Conservation (phyloP, 2,888 invertebrate genomes). For the Drosophila hamatofila region DNA sequence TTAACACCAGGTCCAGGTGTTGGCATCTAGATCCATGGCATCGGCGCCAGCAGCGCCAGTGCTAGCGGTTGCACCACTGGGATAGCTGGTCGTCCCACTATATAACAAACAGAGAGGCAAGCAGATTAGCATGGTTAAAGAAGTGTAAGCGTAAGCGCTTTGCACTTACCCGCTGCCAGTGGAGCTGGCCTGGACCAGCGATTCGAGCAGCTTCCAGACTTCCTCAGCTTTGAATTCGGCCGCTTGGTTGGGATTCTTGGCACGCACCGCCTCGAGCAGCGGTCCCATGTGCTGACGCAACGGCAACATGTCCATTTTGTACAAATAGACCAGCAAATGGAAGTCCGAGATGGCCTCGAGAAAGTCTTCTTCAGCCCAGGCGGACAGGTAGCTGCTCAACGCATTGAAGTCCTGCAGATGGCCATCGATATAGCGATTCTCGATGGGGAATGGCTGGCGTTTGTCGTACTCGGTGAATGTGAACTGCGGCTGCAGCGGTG, state of each 20-base stretch:
- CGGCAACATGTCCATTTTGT: conserved; percentile 96
- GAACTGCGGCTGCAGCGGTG: conserved; percentile 91
- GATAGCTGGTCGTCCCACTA: conserved; percentile 81
- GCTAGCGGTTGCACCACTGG: conserved; percentile 49
- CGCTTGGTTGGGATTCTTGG: conserved; percentile 89
- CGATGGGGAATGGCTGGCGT: conserved; percentile 90
- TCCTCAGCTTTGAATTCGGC: conserved; percentile 92
- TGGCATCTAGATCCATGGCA: conserved; percentile 71
- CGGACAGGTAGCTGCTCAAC: conserved; percentile 91
- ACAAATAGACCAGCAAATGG: conserved; percentile 96
- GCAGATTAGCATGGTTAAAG: not conserved
- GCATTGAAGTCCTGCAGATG: conserved; percentile 94
- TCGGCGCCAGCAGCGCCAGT: conserved; percentile 54
- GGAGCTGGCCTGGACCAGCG: conserved; percentile 88
- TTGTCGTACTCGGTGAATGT: conserved; percentile 88
- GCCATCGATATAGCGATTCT: conserved; percentile 91
- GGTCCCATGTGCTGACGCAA: conserved; percentile 91
- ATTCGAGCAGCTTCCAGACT: conserved; percentile 94
- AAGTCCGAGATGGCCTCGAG: conserved; percentile 94
- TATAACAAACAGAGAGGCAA: not conserved
- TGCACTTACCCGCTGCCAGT: conserved; percentile 78
- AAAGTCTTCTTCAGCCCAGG: conserved; percentile 89
- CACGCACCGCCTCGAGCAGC: conserved; percentile 91
- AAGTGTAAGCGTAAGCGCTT: no score
- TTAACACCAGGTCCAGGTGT: conserved; percentile 88